Conservation (phyloP, 2,888 invertebrate species). For the Elmis aenea region DNA sequence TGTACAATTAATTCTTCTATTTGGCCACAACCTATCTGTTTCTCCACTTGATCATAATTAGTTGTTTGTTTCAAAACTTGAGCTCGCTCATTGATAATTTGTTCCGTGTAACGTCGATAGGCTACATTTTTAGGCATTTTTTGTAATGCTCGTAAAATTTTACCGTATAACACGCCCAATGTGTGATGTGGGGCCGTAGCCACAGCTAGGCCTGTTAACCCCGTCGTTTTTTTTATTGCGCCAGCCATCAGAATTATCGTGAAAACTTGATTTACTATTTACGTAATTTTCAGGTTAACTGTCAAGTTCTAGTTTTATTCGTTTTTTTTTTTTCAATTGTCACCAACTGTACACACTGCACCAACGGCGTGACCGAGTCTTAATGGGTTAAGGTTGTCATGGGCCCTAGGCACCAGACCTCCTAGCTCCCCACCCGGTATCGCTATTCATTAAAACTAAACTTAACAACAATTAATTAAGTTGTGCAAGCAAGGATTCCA, state of each 20-base stretch:
- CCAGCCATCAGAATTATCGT: too few relatives aligned
- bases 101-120: constrained; percentile 84
- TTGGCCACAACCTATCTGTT: constrained; percentile 81
- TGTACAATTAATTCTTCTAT: constrained; percentile 89
- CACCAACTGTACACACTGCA: too few relatives aligned
- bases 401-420: too few relatives aligned
- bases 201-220: constrained; percentile 78
- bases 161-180: constrained; percentile 74
- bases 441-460: too few relatives aligned
- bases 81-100: constrained; percentile 69
- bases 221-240: constrained; percentile 57
- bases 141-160: constrained; percentile 72
- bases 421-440: too few relatives aligned
- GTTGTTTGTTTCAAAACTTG: constrained; percentile 60
- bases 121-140: constrained; percentile 82
- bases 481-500: constrained; percentile 3
- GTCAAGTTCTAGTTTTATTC: too few relatives aligned
- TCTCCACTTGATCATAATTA: constrained; percentile 67
- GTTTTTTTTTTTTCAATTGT: too few relatives aligned
- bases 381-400: too few relatives aligned
- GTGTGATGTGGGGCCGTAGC: constrained; percentile 73
- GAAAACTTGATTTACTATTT: too few relatives aligned
- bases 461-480: too few relatives aligned
- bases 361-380: too few relatives aligned
- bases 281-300: too few relatives aligned